phyloP scores from a whole-genome alignment of 1,140 invertebrate genomes.

The Halyomorpha halys region DNA sequence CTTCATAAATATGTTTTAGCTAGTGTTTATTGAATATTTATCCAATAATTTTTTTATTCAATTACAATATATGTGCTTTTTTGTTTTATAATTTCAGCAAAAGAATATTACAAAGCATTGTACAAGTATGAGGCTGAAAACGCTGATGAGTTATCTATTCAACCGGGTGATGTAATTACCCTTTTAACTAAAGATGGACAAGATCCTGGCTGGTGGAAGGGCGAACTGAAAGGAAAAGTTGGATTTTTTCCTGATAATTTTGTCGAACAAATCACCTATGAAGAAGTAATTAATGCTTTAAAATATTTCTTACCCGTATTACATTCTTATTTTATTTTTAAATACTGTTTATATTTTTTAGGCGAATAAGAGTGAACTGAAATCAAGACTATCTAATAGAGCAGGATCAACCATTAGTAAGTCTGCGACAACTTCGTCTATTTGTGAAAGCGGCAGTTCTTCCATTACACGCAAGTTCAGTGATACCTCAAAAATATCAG shows the following conservation, averaged over 20 bases:
- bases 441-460: background rate
- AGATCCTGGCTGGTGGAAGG: conserved; percentile 95
- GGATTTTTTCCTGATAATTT: conserved; percentile 98
- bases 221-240: conserved; percentile 75
- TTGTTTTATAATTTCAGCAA: background rate
- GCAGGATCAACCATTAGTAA: background rate
- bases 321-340: background rate
- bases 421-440: conserved; percentile 4
- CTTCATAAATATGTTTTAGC: too few relatives aligned
- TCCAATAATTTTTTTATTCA: too few relatives aligned
- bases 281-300: conserved; percentile 25
- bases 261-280: conserved; percentile 52
- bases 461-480: conserved; percentile 19
- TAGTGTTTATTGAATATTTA: too few relatives aligned
- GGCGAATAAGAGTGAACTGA: background rate
- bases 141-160: conserved; percentile 83
- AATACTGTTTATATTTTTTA: background rate
- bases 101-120: conserved; percentile 69
- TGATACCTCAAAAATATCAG: background rate
- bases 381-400: background rate
- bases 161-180: conserved; percentile 81
- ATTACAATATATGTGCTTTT: too few relatives aligned
- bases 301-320: background rate
- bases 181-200: conserved; percentile 77
- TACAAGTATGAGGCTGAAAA: conserved; percentile 86